A percentile compares a stretch with the other conserved stretches of the same genome.
Evolutionary conservation across 1,140 invertebrate species (phyloP).

Genomic region (Arion vulgaris): DNA sequence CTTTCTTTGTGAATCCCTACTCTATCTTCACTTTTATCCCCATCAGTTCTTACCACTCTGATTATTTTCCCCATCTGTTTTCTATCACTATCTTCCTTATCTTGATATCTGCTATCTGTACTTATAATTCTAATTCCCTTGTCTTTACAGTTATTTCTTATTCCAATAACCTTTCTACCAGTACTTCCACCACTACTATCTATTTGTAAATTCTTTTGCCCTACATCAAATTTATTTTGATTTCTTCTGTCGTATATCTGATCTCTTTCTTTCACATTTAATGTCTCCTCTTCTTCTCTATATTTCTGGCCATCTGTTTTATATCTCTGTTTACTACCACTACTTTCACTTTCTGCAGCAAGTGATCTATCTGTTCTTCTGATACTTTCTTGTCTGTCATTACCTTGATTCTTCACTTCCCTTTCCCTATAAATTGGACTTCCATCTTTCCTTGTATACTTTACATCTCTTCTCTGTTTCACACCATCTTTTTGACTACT

Average conservation of each 20-base stretch:
- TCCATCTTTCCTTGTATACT: too few relatives aligned
- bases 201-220: neutral
- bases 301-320: neutral
- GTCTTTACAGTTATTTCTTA: neutral
- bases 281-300: neutral
- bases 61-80: neutral
- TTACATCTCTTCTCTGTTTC: too few relatives aligned
- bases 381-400: neutral
- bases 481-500: too few relatives aligned
- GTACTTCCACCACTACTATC: neutral
- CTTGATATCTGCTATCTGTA: neutral
- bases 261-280: conserved; percentile 8
- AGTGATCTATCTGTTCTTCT: neutral
- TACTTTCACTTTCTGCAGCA: neutral
- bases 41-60: neutral
- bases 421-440: too few relatives aligned
- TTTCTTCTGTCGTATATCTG: neutral
- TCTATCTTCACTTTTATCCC: neutral
- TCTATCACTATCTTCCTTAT: neutral
- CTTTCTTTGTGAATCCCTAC: neutral
- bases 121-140: neutral
- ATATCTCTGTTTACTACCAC: neutral
- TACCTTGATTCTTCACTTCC: too few relatives aligned
- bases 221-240: neutral
- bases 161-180: neutral